Conservation (phyloP, 2,113 vertebrate species). For the Nesogale talazaci region DNA sequence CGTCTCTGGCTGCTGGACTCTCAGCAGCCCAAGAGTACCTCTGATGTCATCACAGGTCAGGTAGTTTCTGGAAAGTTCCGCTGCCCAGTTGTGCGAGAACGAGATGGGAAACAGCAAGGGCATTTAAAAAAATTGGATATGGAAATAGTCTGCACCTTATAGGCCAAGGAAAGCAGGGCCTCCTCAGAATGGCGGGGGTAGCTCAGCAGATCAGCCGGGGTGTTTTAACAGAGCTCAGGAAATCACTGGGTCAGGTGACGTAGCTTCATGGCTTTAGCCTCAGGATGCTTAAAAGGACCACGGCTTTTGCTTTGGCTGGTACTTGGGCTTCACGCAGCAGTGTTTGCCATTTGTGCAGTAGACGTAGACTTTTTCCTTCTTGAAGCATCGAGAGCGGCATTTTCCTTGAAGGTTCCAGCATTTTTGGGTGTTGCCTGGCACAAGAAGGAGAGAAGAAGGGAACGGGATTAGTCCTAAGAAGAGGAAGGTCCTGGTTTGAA, state of each 20-base stretch:
- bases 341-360: slow-evolving; percentile 71
- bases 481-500: neutral
- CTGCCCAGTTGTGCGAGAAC: neutral
- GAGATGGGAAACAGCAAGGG: neutral
- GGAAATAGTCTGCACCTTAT: neutral
- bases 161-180: neutral
- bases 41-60: neutral
- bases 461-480: neutral
- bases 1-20: neutral
- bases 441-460: neutral
- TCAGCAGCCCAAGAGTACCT: neutral
- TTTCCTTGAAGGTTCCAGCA: slow-evolving; percentile 76
- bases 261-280: neutral
- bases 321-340: slow-evolving; percentile 75
- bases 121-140: neutral
- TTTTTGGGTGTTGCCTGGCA: slow-evolving; percentile 62
- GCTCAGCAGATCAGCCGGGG: neutral
- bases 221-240: slow-evolving; percentile 31
- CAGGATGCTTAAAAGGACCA: slow-evolving; percentile 26
- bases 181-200: neutral
- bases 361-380: slow-evolving; percentile 63
- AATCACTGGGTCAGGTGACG: neutral
- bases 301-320: neutral
- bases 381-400: slow-evolving; percentile 62
- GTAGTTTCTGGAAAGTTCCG: slow-evolving; percentile 14